These are phyloP conservation scores for Haliclona indistincta DNA, from an alignment of 37 sponge, comb jelly and placozoan genomes.

Conservation along the genomic window DNA sequence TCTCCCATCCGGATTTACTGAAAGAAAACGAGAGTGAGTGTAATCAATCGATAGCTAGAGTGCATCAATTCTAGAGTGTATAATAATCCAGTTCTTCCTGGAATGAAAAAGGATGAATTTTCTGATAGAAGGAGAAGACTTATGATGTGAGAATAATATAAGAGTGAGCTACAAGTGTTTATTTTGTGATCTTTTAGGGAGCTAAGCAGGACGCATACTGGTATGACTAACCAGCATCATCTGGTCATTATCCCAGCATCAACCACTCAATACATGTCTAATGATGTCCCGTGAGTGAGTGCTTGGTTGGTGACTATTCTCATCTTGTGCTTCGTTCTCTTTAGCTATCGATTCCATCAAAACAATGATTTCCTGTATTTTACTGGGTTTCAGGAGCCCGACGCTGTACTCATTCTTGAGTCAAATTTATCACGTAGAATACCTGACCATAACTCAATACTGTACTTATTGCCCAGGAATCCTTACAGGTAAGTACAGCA, in stretches of 20 bases:
- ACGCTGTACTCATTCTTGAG: slow-evolving; percentile 67
- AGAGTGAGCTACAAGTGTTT: not conserved
- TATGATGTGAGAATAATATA: slow-evolving; percentile 29
- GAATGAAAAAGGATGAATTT: slow-evolving; percentile 66
- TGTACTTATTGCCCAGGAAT: slow-evolving; percentile 69
- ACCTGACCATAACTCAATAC: slow-evolving; percentile 48
- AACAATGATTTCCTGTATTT: slow-evolving; percentile 77
- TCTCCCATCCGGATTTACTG: slow-evolving; percentile 65
- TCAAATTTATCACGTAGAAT: slow-evolving; percentile 3
- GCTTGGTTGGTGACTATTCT: not conserved
- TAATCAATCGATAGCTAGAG: not conserved
- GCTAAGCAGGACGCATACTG: slow-evolving; percentile 49
- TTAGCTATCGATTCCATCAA: slow-evolving; percentile 78
- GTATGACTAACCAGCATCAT: slow-evolving; percentile 71
- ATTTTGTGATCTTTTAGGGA: slow-evolving; percentile 8
- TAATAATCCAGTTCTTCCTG: slow-evolving; percentile 54
- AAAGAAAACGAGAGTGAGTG: slow-evolving; percentile 59
- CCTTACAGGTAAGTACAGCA: slow-evolving; percentile 26
- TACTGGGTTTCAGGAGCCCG: slow-evolving; percentile 77
- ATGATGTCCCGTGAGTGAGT: slow-evolving; percentile 73
- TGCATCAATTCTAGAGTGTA: not conserved
- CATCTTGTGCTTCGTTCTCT: not conserved
- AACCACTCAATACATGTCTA: slow-evolving; percentile 62
- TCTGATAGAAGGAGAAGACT: slow-evolving; percentile 49
- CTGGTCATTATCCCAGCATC: slow-evolving; percentile 71